Conservation (phyloP, 1,140 invertebrate genomes). For the Paracyclopina nana region DNA sequence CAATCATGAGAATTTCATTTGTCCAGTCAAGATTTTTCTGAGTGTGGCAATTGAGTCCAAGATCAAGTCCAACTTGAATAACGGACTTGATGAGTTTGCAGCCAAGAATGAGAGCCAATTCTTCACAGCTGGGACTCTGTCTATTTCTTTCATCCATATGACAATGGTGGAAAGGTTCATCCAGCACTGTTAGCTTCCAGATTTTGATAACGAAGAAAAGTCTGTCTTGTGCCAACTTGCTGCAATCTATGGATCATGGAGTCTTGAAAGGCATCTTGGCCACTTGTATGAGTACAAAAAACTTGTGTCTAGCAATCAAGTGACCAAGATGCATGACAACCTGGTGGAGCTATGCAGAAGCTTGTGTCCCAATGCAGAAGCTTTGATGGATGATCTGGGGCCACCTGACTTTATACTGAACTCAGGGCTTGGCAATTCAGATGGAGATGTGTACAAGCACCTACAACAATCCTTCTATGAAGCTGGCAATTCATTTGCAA, state of each 20-base stretch:
- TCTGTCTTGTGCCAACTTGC: background rate
- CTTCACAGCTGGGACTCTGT: conserved; percentile 49
- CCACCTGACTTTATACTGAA: conserved; percentile 68
- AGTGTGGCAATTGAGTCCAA: conserved; percentile 40
- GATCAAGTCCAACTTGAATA: conserved; percentile 26
- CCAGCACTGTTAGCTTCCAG: no score
- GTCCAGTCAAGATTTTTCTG: no score
- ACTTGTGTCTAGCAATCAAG: conserved; percentile 19
- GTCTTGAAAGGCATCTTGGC: background rate
- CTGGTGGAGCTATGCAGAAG: conserved; percentile 40
- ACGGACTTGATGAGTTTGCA: conserved; percentile 43
- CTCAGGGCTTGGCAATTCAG: conserved; percentile 51
- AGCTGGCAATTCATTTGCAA: conserved; percentile 24
- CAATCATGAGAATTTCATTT: conserved; percentile 33
- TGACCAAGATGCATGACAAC: conserved; percentile 24
- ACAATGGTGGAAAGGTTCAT: conserved; percentile 24
- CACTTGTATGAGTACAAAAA: conserved; percentile 7
- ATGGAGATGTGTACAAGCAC: conserved; percentile 56
- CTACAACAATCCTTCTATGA: conserved; percentile 27
- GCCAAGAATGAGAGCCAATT: conserved; percentile 61
- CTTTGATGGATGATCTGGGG: conserved; percentile 60
- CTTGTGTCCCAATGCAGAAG: conserved; percentile 48
- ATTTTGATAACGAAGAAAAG: background rate
- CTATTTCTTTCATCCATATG: conserved; percentile 49
- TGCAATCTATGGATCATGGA: conserved; percentile 7